Percentiles rank a stretch among this genome's conserved stretches.
Conservation (phyloP, 2,113 vertebrate species). For the Pangasianodon gigas region DNA sequence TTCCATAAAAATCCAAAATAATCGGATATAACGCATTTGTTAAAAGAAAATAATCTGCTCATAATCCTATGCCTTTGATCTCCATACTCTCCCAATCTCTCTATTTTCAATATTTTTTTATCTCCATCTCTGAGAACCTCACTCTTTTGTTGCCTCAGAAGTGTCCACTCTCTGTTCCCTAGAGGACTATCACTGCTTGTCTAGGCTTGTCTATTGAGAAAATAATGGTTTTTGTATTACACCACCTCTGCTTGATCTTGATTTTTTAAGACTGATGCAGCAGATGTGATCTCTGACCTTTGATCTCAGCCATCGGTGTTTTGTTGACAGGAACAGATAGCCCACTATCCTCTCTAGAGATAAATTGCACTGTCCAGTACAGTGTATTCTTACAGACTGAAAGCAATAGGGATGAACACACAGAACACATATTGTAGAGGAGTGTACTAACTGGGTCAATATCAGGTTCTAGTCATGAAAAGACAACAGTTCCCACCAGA, state of each 20-base stretch:
- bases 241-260: conserved; percentile 23
- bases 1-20: background rate
- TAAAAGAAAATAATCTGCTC: background rate
- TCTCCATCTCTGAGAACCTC: background rate
- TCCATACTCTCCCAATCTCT: background rate
- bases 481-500: background rate
- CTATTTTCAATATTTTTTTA: background rate
- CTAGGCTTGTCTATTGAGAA: conserved; percentile 24
- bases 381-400: background rate
- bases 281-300: conserved; percentile 38
- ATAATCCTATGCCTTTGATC: background rate
- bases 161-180: background rate
- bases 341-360: background rate
- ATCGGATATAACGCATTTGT: background rate
- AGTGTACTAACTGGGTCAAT: background rate
- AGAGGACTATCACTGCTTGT: conserved; percentile 7
- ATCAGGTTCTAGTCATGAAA: background rate
- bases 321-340: background rate
- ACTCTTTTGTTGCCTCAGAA: background rate
- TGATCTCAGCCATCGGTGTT: background rate
- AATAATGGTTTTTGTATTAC: conserved; percentile 42
- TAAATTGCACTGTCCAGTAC: background rate
- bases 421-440: background rate
- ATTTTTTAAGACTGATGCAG: conserved; percentile 19
- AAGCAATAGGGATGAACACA: background rate